These are phyloP conservation scores for Eilema sororculum DNA, from an alignment of 2,888 invertebrate genomes.

Conservation along the genomic window DNA sequence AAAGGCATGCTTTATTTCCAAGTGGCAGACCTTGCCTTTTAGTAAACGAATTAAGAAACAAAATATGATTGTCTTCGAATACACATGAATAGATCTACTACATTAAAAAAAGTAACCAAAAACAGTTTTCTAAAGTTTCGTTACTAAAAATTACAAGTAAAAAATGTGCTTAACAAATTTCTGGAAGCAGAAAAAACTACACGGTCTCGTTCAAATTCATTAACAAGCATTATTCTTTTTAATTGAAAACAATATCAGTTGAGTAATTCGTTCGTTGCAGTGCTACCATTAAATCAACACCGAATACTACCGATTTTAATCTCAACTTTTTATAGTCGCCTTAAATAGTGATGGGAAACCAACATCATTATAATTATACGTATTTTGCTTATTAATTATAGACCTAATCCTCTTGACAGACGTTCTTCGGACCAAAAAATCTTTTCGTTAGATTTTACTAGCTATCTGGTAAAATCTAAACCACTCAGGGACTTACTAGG, in stretches of 20 bases:
- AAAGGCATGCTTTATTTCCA: no score
- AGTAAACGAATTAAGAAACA: no score
- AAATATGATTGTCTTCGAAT: no score
- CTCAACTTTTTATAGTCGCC: conserved; percentile 23
- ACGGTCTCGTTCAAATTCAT: conserved; percentile 48
- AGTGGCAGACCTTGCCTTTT: no score
- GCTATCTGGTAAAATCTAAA: no score
- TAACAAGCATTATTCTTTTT: conserved; percentile 31
- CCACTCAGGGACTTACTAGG: no score
- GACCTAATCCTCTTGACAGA: no score
- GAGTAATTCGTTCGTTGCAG: conserved; percentile 30
- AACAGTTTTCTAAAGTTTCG: not conserved
- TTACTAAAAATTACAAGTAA: not conserved
- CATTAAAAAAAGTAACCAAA: no score
- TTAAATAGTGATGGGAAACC: conserved; percentile 23
- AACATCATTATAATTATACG: conserved; percentile 5
- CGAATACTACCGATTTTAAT: conserved; percentile 40
- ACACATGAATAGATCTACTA: no score
- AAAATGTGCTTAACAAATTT: conserved; percentile 16
- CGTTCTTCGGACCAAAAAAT: no score
- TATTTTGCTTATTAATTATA: no score
- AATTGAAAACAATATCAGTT: conserved; percentile 50
- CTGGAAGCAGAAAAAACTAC: conserved; percentile 26
- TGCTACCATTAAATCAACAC: conserved; percentile 33
- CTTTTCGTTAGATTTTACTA: no score